Base-by-base conservation (phyloP, 2,888 invertebrate species). In the Holacanthella duospinosa region DNA sequence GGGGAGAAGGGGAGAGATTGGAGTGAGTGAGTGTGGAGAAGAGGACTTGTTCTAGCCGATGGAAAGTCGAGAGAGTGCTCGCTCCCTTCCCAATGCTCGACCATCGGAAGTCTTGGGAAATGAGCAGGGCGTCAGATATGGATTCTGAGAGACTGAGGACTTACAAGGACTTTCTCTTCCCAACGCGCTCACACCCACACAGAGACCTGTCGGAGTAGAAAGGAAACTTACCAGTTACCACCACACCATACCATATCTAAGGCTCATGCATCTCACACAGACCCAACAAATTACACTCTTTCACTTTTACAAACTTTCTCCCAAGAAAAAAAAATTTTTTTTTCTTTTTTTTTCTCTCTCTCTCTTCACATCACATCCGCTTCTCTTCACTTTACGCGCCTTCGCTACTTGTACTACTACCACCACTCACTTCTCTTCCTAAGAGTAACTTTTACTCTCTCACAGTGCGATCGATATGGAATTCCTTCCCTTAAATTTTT, bases 51-150 rank as follows among this genome's bases (percentile, higher is more conserved):
- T n/a, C n/a, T n/a, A n/a, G n/a, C n/a, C n/a, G n/a, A 56, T 3
- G 25, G 28, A 26, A 4, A 16, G 56, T 21, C 19, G 4, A 12
- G n/a, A 25, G 25, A 6, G 25, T 4, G 28, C 27, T 56, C n/a
- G n/a, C n/a, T 24, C 9, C 16, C 16, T 36, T 36, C 36, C 36
- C 55, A 19, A n/a, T 26, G 29, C 6, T 29, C 27, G n/a, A 27
- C 16, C 60, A 43, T 27, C 21, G 28, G 48, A 48, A 65, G 62
- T 60, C 29, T 60, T 29, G 59, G 48, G 66, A 68, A 70, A 71
- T 71, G 72, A 72, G 66, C 65, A 70, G 72, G 72, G 71, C 71
- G 72, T 72, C 69, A 70, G 68, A 67, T 67, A 64, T 25, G 65
- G 67, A 68, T 68, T 68, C 67, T 67, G 43, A 60, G 62, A 59